Percentiles rank a stretch among this genome's conserved stretches.
phyloP scores from a whole-genome alignment of 2,888 invertebrate species.

The Gastrophysa polygoni region DNA sequence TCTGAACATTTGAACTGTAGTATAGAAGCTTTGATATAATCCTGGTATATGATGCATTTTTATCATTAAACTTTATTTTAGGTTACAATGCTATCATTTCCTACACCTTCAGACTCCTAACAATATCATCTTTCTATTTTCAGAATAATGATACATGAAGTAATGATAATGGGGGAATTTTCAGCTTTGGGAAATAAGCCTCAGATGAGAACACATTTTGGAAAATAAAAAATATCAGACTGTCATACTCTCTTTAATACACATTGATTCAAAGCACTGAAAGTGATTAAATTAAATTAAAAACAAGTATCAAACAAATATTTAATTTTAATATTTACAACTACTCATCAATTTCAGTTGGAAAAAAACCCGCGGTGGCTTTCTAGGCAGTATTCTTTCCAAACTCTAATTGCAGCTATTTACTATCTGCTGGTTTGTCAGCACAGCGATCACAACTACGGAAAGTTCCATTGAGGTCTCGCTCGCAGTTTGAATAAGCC shows the following conservation, averaged over 20 bases:
- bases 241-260: conserved; percentile 29
- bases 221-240: too few species aligned
- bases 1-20: not conserved
- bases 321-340: conserved; percentile 38
- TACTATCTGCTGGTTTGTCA: conserved; percentile 18
- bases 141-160: too few species aligned
- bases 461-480: conserved; percentile 62
- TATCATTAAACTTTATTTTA: not conserved
- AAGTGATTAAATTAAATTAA: conserved; percentile 25
- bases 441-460: conserved; percentile 34
- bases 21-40: not conserved
- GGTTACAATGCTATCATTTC: too few species aligned
- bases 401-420: conserved; percentile 18
- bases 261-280: conserved; percentile 20
- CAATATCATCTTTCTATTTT: too few species aligned
- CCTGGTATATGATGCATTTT: too few species aligned
- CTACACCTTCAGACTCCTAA: too few species aligned
- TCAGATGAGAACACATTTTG: too few species aligned
- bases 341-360: conserved; percentile 34
- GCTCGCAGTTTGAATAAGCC: conserved; percentile 87
- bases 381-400: conserved; percentile 31
- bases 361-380: conserved; percentile 32
- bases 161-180: too few species aligned
- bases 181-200: too few species aligned
- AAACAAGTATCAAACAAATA: conserved; percentile 33